Percentiles rank a stretch among this genome's conserved stretches.
phyloP scores from a whole-genome alignment of 2,888 invertebrate species.

The Phorcus lineatus region DNA sequence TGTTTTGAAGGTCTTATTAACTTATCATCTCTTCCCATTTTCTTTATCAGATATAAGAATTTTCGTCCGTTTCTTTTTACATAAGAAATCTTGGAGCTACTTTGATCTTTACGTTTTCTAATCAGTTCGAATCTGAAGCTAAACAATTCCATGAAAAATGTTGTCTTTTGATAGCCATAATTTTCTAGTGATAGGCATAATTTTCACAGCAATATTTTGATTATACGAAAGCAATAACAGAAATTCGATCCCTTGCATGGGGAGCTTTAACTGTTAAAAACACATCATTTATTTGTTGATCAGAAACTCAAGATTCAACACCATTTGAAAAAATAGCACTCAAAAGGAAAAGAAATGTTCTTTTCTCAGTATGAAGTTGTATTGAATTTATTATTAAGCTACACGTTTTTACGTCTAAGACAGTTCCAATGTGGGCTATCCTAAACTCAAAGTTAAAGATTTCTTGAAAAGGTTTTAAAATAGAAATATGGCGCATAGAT shows the following conservation, averaged over 20 bases:
- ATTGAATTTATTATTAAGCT: no score
- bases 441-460: no score
- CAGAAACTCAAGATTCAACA: constrained; percentile 1
- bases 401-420: no score
- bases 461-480: no score
- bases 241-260: background rate
- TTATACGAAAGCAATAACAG: background rate
- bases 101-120: constrained; percentile 7
- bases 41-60: constrained; percentile 1
- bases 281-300: constrained; percentile 23
- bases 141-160: background rate
- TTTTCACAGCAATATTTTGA: constrained; percentile 4
- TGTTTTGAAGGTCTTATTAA: constrained; percentile 5
- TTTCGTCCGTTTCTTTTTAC: background rate
- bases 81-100: background rate
- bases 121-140: background rate
- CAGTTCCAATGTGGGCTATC: no score
- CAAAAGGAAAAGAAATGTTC: no score
- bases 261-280: constrained; percentile 14
- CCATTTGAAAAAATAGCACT: no score
- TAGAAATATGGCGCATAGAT: no score
- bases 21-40: background rate
- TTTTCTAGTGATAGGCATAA: constrained; percentile 13
- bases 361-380: no score
- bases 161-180: constrained; percentile 18